These are phyloP conservation scores for Cataglyphis livida DNA, from an alignment of 2,888 invertebrate genomes.

Conservation along the genomic window DNA sequence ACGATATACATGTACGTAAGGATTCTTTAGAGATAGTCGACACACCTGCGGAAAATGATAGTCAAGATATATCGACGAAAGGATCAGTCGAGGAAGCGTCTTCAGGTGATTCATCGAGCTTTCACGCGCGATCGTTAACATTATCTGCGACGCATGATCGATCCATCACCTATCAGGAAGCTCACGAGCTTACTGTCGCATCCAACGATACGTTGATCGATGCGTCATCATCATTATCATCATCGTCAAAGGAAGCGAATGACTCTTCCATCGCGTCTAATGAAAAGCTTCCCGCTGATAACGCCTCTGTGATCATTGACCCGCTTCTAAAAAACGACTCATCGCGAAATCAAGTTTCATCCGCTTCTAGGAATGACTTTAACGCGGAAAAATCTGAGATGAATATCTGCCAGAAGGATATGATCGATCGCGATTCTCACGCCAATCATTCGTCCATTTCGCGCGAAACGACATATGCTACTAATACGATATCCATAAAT, in stretches of 20 bases:
- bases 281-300: conserved; percentile 42
- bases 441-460: not conserved
- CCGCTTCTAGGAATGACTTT: not conserved
- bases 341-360: conserved; percentile 53
- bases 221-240: conserved; percentile 17
- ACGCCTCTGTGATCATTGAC: conserved; percentile 33
- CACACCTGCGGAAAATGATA: conserved; percentile 15
- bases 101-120: conserved; percentile 45
- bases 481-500: not conserved
- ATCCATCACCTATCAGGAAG: not conserved
- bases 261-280: conserved; percentile 59
- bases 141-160: conserved; percentile 18
- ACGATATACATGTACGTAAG: conserved; percentile 45
- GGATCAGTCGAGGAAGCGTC: not conserved
- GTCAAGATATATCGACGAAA: not conserved
- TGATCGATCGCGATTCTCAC: not conserved
- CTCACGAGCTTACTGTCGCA: not conserved
- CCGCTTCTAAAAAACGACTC: conserved; percentile 8
- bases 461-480: not conserved
- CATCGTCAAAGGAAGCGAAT: conserved; percentile 57
- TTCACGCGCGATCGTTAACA: conserved; percentile 28
- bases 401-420: not conserved
- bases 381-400: not conserved
- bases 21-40: conserved; percentile 26
- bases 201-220: not conserved